Evolutionary conservation across 2,888 invertebrate genomes (phyloP).

Genomic region (Acronicta aceris): DNA sequence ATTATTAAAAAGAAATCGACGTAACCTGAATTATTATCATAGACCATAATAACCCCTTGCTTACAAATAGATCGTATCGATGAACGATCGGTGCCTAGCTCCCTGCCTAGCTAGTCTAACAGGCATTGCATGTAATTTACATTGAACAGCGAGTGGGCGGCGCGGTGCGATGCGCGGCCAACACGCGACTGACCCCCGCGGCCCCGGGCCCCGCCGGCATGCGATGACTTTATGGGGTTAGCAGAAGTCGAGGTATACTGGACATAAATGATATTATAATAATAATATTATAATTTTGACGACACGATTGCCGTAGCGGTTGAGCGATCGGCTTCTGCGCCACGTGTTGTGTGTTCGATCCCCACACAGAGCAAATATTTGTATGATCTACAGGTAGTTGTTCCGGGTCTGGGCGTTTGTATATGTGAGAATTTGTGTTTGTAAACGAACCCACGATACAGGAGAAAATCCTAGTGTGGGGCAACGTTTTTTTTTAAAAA

Average conservation of each 20-base stretch:
- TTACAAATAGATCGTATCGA: background rate
- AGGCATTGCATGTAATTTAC: slow-evolving; percentile 23
- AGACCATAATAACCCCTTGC: background rate
- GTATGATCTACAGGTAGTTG: too few relatives aligned
- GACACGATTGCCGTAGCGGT: too few relatives aligned
- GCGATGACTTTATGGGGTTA: background rate
- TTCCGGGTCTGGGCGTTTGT: too few relatives aligned
- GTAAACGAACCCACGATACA: too few relatives aligned
- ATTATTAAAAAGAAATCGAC: background rate
- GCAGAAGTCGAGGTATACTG: slow-evolving; percentile 7
- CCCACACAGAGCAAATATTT: too few relatives aligned
- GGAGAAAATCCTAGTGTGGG: too few relatives aligned
- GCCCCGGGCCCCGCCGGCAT: background rate
- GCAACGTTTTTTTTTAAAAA: too few relatives aligned
- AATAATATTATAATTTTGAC: too few relatives aligned
- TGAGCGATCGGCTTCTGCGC: too few relatives aligned
- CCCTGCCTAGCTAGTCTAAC: slow-evolving; percentile 4
- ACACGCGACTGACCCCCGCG: slow-evolving; percentile 2
- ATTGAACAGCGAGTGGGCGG: slow-evolving; percentile 36
- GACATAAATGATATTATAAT: background rate
- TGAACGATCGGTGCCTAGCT: background rate
- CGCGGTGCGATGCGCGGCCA: background rate
- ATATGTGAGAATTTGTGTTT: too few relatives aligned
- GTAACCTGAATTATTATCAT: background rate
- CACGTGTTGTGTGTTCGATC: too few relatives aligned